Evolutionary conservation across 2,888 invertebrate genomes (phyloP), one percentile per base, ranked within the genome.

Genomic region (Herminia tarsipennalis): DNA sequence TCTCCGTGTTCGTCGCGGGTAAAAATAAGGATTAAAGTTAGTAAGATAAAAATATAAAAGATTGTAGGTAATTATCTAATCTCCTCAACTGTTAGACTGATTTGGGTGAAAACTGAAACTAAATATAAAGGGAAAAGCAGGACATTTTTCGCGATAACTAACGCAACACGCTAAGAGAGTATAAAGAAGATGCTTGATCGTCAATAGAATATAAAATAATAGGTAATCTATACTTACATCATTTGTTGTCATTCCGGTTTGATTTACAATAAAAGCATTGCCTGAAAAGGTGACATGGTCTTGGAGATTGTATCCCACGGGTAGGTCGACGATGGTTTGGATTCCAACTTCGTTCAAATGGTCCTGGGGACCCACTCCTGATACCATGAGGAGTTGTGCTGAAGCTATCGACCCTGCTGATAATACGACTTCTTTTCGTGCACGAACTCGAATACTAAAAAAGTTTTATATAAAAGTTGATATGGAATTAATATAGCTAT

Each of bases 311-410:
- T 94, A 93, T 5, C 97, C 97, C 0, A 97, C 97, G 1, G 94
- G 94, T 1, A 96, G 88, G 73, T 97, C 93, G 53, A 93, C 90
- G 21, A 96, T 70, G 1, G 94, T 92, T 0, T 92, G 78, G 37
- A 97, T 95, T 2, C 92, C 92, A 4, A 94, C 70, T 20, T 93
- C 83, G 12, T 81, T 67, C 3, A 96, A 82, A 69, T 95, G 94
- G 0, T 93, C 86, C 18, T 76, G 82, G 0, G 96, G 96, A 0
- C 96, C 96, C 17, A 97, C 88, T 6, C 98, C 98, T 0, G 97
- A 97, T 8, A 97, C 78, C 96, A 97, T 95, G 30, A 98, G 81
- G 2, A 98, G 79, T 74, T 98, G 97, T 0, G 98, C 97, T 1
- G 96, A 96, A 59, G 96, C 96, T 17, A 98, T 94, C 0, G 95